These are phyloP conservation scores for Gymnosoma rotundatum DNA, from an alignment of 2,888 invertebrate genomes.

Conservation along the genomic window DNA sequence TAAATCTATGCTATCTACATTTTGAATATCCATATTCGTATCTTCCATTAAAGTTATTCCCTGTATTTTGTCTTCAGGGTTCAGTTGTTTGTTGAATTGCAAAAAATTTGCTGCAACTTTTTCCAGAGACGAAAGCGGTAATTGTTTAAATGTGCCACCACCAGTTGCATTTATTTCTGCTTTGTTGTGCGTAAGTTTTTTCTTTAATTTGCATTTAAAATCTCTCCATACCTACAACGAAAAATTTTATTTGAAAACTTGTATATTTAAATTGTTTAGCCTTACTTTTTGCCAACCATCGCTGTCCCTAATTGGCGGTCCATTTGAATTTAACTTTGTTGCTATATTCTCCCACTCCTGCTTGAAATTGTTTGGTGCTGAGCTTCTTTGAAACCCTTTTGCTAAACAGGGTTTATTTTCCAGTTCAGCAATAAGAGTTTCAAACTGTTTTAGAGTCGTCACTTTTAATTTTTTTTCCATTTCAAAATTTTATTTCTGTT, in stretches of 20 bases:
- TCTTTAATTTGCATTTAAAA: no score
- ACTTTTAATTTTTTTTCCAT: constrained; percentile 17
- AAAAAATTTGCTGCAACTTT: constrained; percentile 15
- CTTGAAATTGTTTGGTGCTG: constrained; percentile 23
- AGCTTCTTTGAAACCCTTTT: constrained; percentile 24
- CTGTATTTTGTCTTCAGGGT: background rate
- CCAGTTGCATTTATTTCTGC: constrained; percentile 21
- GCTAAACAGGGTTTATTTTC: constrained; percentile 5
- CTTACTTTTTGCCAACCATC: constrained; percentile 42
- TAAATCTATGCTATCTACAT: background rate
- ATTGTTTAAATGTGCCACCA: constrained; percentile 2
- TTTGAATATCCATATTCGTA: background rate
- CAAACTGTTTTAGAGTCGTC: constrained; percentile 7
- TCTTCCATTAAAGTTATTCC: background rate
- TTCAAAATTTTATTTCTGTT: background rate
- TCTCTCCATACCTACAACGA: no score
- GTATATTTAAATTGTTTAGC: background rate
- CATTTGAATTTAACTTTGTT: constrained; percentile 13
- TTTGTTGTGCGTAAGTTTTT: no score
- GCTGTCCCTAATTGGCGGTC: constrained; percentile 36
- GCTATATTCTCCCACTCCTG: constrained; percentile 11
- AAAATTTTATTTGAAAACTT: background rate
- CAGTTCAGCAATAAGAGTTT: background rate
- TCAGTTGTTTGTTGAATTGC: background rate
- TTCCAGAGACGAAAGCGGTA: background rate